These are phyloP conservation scores for Ectemnius continuus DNA, from an alignment of 2,888 invertebrate genomes.

Conservation along the genomic window DNA sequence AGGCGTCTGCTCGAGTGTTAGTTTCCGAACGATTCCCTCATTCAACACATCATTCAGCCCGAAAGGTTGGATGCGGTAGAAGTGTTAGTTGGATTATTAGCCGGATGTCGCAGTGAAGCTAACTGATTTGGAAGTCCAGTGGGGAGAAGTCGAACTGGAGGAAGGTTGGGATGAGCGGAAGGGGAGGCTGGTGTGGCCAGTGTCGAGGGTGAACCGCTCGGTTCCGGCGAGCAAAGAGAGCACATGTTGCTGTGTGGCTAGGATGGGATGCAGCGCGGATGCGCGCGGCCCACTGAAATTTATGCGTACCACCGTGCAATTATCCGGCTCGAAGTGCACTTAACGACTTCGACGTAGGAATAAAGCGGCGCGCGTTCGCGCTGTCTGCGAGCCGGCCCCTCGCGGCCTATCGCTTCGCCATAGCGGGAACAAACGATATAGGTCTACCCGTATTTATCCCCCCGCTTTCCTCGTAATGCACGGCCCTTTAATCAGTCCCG, in stretches of 20 bases:
- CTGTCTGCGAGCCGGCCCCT: conserved; percentile 37
- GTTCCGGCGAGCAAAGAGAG: conserved; percentile 1
- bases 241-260: neutral
- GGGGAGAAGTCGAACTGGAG: no score
- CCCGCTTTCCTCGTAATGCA: conserved; percentile 32
- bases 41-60: no score
- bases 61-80: no score
- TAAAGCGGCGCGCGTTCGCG: conserved; percentile 44
- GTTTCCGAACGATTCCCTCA: no score
- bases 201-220: no score
- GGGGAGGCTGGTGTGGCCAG: no score
- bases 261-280: conserved; percentile 9
- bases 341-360: conserved; percentile 61
- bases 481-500: conserved; percentile 43
- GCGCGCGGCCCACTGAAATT: conserved; percentile 48
- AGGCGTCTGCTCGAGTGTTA: no score
- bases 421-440: conserved; percentile 40
- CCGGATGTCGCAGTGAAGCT: no score
- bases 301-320: conserved; percentile 59
- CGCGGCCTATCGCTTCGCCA: conserved; percentile 39
- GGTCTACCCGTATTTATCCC: conserved; percentile 44
- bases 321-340: conserved; percentile 61
- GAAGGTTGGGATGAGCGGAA: no score
- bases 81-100: no score
- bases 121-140: no score